Base-by-base conservation (phyloP, 1,140 invertebrate genomes). In the Nomia melanderi region DNA sequence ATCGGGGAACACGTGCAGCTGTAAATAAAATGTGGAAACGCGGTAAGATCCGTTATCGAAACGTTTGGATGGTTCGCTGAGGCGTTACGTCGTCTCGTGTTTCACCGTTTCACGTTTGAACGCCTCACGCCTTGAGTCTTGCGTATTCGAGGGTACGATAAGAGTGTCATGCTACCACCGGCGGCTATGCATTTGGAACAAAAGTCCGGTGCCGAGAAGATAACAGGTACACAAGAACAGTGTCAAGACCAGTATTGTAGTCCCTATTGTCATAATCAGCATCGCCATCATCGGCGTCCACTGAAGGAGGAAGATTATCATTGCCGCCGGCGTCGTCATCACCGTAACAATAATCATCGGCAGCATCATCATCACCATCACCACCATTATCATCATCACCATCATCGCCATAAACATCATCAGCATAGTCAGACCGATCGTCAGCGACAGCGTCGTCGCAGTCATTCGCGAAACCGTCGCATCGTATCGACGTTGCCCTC, bases 111-210 rank as follows among this genome's bases (percentile, higher is more conserved):
- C 12, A 39, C 36, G 36, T 39, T 1, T 39, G 8, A n/a, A 8
- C 36, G 36, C 12, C 36, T 39, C 1, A 12, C 36, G 36, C 1
- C 36, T 39, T 39, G 8, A 7, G 6, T 7, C 36, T 39, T 39
- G 6, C 36, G 8, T 39, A 44, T 20, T 17, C 12, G 12, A 36
- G 20, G 36, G 14, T 39, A 36, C n/a, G 29, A 44, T 20, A n/a
- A 44, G 29, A 33, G 25, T 17, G 44, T 33, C 36, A 73, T 79
- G 81, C 70, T 83, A 39, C 77, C 77, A 14, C 74, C 85, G 41
- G 75, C 67, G 12, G 74, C 78, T 14, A 83, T 89, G 81, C 85
- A 88, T 76, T 72, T 88, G 67, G 87, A 88, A 62, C 82, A 85
- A 53, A 88, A 84, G 66, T 82, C 83, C 29, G 82, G 82, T 54